phyloP scores from a whole-genome alignment of 2,888 invertebrate genomes.

The Monochamus alternatus region DNA sequence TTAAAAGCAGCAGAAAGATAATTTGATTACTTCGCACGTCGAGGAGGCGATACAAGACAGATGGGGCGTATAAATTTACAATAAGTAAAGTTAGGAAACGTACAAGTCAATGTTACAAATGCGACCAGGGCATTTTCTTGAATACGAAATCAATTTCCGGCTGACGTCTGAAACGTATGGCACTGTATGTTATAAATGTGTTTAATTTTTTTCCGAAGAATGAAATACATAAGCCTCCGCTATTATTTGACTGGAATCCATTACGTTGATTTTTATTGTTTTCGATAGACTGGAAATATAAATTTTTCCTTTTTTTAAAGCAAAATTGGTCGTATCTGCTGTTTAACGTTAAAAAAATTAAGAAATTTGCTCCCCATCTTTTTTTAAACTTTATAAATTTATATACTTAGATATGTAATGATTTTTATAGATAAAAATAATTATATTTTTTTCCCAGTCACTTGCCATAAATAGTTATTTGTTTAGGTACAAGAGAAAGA shows the following conservation, averaged over 20 bases:
- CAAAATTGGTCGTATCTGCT: too few species aligned
- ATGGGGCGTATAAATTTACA: slow-evolving; percentile 21
- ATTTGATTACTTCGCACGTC: neutral
- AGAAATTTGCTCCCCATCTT: too few species aligned
- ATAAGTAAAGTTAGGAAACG: slow-evolving; percentile 19
- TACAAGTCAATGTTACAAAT: slow-evolving; percentile 26
- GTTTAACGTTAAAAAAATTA: too few species aligned
- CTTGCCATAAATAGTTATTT: too few species aligned
- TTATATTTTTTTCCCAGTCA: too few species aligned
- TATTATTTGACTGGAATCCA: slow-evolving; percentile 13
- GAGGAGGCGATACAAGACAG: neutral
- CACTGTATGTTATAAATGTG: slow-evolving; percentile 22
- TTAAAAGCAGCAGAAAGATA: neutral
- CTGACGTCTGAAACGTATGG: slow-evolving; percentile 21
- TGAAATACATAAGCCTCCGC: slow-evolving; percentile 2
- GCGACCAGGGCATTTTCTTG: slow-evolving; percentile 21
- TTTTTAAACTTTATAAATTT: too few species aligned
- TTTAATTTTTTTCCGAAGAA: slow-evolving; percentile 13
- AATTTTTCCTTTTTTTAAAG: neutral
- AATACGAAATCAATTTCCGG: slow-evolving; percentile 31
- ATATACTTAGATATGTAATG: too few species aligned
- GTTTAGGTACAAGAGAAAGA: too few species aligned
- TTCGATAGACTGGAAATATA: neutral
- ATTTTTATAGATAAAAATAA: too few species aligned
- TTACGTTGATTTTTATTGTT: neutral